These are phyloP conservation scores for Cydia amplana DNA, from an alignment of 1,140 invertebrate genomes.

Conservation along the genomic window DNA sequence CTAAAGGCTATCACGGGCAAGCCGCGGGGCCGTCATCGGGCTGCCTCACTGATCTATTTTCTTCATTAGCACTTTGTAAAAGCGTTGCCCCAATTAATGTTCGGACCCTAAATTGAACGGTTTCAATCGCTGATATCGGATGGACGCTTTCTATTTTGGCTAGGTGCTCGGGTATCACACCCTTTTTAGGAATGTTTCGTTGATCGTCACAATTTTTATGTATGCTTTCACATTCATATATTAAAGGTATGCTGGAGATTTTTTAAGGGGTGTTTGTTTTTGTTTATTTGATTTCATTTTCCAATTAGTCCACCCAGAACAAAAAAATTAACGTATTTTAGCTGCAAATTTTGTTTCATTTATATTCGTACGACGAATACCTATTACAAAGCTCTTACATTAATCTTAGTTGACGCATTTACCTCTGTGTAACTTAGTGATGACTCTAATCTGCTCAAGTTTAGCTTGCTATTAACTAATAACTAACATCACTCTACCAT, in stretches of 20 bases:
- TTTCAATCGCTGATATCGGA: constrained; percentile 21
- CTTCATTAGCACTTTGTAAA: constrained; percentile 40
- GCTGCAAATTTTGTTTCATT: background rate
- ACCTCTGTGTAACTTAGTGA: background rate
- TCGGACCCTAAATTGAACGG: constrained; percentile 24
- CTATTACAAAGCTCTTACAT: background rate
- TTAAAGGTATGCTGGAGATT: background rate
- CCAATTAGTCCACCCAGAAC: background rate
- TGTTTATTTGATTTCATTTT: background rate
- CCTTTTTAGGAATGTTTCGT: constrained; percentile 9
- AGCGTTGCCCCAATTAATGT: constrained; percentile 38
- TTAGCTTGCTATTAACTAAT: constrained; percentile 18
- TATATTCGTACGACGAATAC: background rate
- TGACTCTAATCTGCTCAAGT: constrained; percentile 14
- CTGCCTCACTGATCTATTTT: constrained; percentile 46
- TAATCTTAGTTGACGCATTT: background rate
- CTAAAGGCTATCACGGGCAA: constrained; percentile 2
- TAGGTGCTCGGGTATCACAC: background rate
- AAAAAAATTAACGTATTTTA: background rate
- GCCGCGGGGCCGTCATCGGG: constrained; percentile 6
- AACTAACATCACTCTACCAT: background rate
- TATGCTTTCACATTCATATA: background rate
- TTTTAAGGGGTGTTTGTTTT: background rate
- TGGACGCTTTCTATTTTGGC: constrained; percentile 15
- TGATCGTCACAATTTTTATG: background rate